A percentile compares a stretch with the other conserved stretches of the same genome.
Conservation (phyloP, 2,888 invertebrate genomes). For the Coelopa pilipes region DNA sequence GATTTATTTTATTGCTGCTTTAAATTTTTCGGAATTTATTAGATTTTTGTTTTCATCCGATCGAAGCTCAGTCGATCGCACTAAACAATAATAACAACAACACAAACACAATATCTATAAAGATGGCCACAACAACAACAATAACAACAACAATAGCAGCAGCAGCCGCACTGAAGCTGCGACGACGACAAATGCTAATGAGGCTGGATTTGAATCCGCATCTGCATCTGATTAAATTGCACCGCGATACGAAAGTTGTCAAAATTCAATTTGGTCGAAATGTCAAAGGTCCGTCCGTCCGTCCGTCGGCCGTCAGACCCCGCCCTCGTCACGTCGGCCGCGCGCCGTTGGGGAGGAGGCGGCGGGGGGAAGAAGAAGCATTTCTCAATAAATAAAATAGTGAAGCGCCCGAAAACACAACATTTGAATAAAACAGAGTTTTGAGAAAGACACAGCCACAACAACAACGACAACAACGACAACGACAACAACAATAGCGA, state of each 20-base stretch:
- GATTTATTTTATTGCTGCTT: conserved; percentile 18
- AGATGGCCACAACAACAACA: conserved; percentile 15
- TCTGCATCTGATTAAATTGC: conserved; percentile 37
- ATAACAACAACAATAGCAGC: background rate
- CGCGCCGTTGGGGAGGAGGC: background rate
- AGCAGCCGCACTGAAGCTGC: background rate
- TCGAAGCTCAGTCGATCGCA: too few species aligned
- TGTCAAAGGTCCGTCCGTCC: conserved; percentile 29
- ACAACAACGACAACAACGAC: conserved; percentile 22
- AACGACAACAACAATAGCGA: conserved; percentile 29
- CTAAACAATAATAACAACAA: too few species aligned
- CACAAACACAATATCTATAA: too few species aligned
- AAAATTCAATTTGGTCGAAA: conserved; percentile 22
- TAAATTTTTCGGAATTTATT: conserved; percentile 21
- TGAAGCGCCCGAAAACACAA: background rate
- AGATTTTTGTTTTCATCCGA: conserved; percentile 14
- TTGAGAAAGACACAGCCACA: background rate
- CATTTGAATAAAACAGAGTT: background rate
- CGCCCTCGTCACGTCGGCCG: background rate
- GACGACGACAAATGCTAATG: conserved; percentile 28
- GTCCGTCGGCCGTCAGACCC: conserved; percentile 10
- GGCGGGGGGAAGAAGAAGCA: conserved; percentile 8
- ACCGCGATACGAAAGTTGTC: conserved; percentile 22
- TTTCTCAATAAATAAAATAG: conserved; percentile 27
- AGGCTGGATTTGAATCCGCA: conserved; percentile 20